Percentiles rank a stretch among this genome's conserved stretches.
Conservation (phyloP, 1,140 invertebrate genomes). For the Halictus rubicundus region DNA sequence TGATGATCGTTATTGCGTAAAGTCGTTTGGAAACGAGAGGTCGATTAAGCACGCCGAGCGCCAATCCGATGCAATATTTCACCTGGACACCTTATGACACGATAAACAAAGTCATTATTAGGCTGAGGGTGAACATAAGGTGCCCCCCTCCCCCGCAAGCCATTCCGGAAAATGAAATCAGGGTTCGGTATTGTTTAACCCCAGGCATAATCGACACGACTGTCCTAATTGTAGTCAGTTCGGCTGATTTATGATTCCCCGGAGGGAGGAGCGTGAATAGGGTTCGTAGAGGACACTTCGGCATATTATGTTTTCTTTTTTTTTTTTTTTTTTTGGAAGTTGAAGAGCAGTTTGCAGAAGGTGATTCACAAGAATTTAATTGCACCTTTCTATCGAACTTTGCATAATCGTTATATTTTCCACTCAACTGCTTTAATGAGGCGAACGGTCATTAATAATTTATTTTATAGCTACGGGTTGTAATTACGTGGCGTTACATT, state of each 20-base stretch:
- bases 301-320: conserved; percentile 17
- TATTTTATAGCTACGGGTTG: neutral
- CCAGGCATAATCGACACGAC: conserved; percentile 1
- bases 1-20: conserved; percentile 65
- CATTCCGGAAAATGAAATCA: conserved; percentile 46
- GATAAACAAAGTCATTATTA: conserved; percentile 79
- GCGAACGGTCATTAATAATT: neutral
- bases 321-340: neutral
- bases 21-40: conserved; percentile 59
- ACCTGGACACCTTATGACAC: conserved; percentile 74
- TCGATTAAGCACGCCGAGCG: conserved; percentile 49
- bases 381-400: neutral
- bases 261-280: neutral
- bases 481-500: no score
- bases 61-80: conserved; percentile 69
- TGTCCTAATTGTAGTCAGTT: conserved; percentile 13
- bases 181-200: conserved; percentile 43
- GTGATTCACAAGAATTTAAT: neutral
- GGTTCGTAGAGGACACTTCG: conserved; percentile 1
- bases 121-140: conserved; percentile 68
- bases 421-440: no score
- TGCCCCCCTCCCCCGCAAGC: conserved; percentile 4
- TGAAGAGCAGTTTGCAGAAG: neutral
- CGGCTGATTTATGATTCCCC: conserved; percentile 31
- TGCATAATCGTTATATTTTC: no score